These are phyloP conservation scores for Cheilosia soror DNA, from an alignment of 2,888 invertebrate genomes.

Conservation along the genomic window DNA sequence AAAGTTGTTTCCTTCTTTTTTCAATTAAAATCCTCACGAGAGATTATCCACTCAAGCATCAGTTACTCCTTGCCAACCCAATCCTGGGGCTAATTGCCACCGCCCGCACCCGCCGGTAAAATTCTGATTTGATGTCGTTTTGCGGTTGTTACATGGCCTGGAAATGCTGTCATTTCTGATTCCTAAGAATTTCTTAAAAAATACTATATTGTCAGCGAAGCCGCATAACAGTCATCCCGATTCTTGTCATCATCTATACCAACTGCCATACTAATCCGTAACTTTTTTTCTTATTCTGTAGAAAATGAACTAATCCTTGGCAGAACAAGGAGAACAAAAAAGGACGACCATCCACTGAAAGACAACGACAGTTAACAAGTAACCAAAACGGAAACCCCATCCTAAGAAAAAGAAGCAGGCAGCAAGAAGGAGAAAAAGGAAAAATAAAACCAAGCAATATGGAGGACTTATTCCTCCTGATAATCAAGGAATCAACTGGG, in stretches of 20 bases:
- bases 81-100: slow-evolving; percentile 63
- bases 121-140: slow-evolving; percentile 61
- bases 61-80: slow-evolving; percentile 2
- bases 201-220: slow-evolving; percentile 30
- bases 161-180: slow-evolving; percentile 54
- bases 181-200: slow-evolving; percentile 31
- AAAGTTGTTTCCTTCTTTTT: slow-evolving; percentile 20
- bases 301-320: slow-evolving; percentile 72
- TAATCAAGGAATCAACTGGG: slow-evolving; percentile 93
- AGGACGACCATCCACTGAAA: slow-evolving; percentile 14
- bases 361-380: slow-evolving; percentile 58
- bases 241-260: slow-evolving; percentile 50
- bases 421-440: not conserved
- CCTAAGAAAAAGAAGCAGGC: slow-evolving; percentile 21
- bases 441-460: slow-evolving; percentile 83
- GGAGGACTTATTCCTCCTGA: slow-evolving; percentile 94
- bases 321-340: slow-evolving; percentile 2
- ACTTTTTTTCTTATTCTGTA: slow-evolving; percentile 29
- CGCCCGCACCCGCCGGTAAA: slow-evolving; percentile 31
- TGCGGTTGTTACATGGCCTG: slow-evolving; percentile 63
- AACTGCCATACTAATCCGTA: slow-evolving; percentile 59
- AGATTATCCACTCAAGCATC: slow-evolving; percentile 49
- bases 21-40: slow-evolving; percentile 60
- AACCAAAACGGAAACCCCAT: slow-evolving; percentile 31
- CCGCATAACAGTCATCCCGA: slow-evolving; percentile 29